phyloP scores from a whole-genome alignment of 1,140 invertebrate genomes.

The Drosophila sp. region DNA sequence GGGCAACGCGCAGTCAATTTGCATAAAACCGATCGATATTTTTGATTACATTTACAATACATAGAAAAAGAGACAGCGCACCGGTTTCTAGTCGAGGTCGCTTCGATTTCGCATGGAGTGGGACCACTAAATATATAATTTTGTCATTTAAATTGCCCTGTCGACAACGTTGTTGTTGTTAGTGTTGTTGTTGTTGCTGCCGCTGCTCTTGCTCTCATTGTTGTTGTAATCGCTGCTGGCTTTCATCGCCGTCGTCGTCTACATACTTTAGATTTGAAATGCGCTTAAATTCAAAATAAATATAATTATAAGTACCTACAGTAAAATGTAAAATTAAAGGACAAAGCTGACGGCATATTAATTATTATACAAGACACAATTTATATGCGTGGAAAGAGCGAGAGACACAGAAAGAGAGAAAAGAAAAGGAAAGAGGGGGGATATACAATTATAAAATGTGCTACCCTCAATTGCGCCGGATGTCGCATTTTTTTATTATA shows the following conservation, averaged over 20 bases:
- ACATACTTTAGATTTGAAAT: conserved; percentile 78
- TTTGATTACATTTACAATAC: conserved; percentile 83
- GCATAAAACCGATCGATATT: conserved; percentile 84
- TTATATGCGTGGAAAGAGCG: conserved; percentile 39
- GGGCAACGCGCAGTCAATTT: conserved; percentile 78
- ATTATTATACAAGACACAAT: conserved; percentile 78
- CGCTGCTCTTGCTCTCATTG: not conserved
- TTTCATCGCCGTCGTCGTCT: conserved; percentile 41
- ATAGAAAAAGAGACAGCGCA: conserved; percentile 60
- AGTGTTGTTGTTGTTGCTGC: not conserved
- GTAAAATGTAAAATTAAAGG: conserved; percentile 72
- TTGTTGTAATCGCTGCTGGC: conserved; percentile 5
- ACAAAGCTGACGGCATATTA: conserved; percentile 72
- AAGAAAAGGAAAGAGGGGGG: conserved; percentile 13
- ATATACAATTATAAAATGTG: conserved; percentile 56
- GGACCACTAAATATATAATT: conserved; percentile 78
- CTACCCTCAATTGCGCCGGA: conserved; percentile 47
- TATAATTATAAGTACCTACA: conserved; percentile 75
- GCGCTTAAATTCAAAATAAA: conserved; percentile 82
- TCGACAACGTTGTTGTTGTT: conserved; percentile 13
- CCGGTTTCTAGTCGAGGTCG: conserved; percentile 55
- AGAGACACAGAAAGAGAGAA: no score
- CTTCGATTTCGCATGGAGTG: conserved; percentile 34
- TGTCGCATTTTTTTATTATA: conserved; percentile 65
- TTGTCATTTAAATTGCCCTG: conserved; percentile 80